Evolutionary conservation across 2,888 invertebrate species (phyloP).

Genomic region (Dolichopus griseipennis): DNA sequence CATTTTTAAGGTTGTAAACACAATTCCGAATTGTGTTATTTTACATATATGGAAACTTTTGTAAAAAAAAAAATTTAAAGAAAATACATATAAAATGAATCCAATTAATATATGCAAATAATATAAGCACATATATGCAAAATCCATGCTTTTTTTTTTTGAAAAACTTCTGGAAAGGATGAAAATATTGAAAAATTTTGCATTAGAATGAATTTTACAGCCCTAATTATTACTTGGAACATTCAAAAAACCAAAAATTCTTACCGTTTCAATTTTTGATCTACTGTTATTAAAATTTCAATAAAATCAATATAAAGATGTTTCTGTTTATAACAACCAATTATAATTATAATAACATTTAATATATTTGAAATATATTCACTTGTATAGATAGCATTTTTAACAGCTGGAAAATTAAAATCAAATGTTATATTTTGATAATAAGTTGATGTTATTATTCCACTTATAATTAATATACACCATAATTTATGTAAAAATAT

Average conservation of each 20-base stretch:
- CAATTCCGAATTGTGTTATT: too few species aligned
- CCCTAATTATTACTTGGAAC: too few species aligned
- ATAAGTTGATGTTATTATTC: slow-evolving; percentile 13
- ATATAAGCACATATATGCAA: too few species aligned
- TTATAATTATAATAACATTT: slow-evolving; percentile 9
- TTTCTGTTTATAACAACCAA: slow-evolving; percentile 15
- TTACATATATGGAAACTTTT: too few species aligned
- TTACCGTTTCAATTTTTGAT: slow-evolving; percentile 13
- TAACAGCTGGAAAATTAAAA: slow-evolving; percentile 12
- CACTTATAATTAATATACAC: slow-evolving; percentile 9
- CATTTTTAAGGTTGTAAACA: too few species aligned
- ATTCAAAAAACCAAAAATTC: neutral
- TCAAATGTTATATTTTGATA: slow-evolving; percentile 16
- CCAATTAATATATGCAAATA: too few species aligned
- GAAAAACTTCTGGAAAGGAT: too few species aligned
- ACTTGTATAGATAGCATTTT: slow-evolving; percentile 16
- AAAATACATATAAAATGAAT: too few species aligned
- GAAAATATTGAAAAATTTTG: too few species aligned
- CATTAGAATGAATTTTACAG: too few species aligned
- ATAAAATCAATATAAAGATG: slow-evolving; percentile 13
- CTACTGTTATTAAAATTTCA: slow-evolving; percentile 15
- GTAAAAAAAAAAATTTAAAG: too few species aligned
- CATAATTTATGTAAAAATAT: slow-evolving; percentile 12
- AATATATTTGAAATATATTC: slow-evolving; percentile 16
- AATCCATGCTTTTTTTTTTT: too few species aligned